Conservation (phyloP, 2,888 invertebrate species). For the Nudaria mundana region DNA sequence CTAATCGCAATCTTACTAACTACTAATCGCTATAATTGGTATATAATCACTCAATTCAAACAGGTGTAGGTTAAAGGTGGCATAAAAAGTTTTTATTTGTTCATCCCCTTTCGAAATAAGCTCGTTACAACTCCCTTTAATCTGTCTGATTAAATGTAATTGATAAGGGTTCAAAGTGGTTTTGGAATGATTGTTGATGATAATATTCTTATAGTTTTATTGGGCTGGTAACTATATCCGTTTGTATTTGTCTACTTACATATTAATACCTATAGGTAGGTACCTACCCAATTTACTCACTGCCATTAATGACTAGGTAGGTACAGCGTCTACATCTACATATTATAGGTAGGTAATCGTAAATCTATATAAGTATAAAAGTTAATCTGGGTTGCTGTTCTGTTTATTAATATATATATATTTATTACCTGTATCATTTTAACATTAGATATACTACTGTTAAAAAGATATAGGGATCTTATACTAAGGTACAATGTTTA, state of each 20-base stretch:
- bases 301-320: too few relatives aligned
- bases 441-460: too few relatives aligned
- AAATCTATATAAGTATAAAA: too few relatives aligned
- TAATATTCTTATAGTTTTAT: conserved; percentile 14
- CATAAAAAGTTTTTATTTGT: conserved; percentile 29
- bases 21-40: conserved; percentile 28
- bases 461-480: too few relatives aligned
- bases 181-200: conserved; percentile 20
- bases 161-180: conserved; percentile 40
- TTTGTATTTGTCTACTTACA: not conserved
- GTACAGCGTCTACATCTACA: too few relatives aligned
- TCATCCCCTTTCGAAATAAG: conserved; percentile 34
- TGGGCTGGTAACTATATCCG: not conserved
- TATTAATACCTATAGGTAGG: too few relatives aligned
- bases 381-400: too few relatives aligned
- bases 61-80: conserved; percentile 23
- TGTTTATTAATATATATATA: too few relatives aligned
- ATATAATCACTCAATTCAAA: conserved; percentile 25
- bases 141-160: conserved; percentile 49
- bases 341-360: too few relatives aligned
- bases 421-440: too few relatives aligned
- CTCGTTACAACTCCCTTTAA: conserved; percentile 29
- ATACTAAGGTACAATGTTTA: too few relatives aligned
- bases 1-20: conserved; percentile 5
- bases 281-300: too few relatives aligned